Evolutionary conservation across 2,113 vertebrate genomes (phyloP).

Genomic region (Atrichornis clamosus): DNA sequence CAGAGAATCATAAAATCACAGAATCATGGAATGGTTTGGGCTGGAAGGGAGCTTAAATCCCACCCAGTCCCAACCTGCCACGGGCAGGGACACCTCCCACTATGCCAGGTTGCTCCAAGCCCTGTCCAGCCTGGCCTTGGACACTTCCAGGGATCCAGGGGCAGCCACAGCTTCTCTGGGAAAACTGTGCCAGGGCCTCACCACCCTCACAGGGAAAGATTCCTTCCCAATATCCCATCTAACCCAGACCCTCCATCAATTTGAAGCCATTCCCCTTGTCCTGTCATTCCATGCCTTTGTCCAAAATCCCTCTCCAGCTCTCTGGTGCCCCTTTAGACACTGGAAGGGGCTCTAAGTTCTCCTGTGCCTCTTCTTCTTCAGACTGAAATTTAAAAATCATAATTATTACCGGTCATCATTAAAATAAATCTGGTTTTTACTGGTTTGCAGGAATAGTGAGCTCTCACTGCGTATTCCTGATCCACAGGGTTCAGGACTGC

Average conservation of each 20-base stretch:
- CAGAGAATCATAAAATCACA: background rate
- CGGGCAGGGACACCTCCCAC: background rate
- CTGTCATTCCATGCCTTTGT: background rate
- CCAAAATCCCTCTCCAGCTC: background rate
- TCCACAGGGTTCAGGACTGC: background rate
- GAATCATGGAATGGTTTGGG: background rate
- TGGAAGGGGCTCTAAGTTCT: background rate
- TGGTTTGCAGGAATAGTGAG: background rate
- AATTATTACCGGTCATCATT: background rate
- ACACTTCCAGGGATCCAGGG: background rate
- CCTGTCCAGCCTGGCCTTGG: background rate
- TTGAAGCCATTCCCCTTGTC: background rate
- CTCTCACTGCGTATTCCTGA: background rate
- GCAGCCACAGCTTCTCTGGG: background rate
- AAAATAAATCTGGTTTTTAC: background rate
- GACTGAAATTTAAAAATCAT: background rate
- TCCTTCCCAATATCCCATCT: background rate
- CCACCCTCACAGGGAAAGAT: background rate
- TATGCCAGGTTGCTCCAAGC: accelerated
- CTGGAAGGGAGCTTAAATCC: background rate
- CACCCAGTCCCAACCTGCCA: background rate
- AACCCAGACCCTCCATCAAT: background rate
- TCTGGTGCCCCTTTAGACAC: background rate
- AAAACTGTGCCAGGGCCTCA: accelerated
- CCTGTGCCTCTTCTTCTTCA: background rate